Evolutionary conservation across 2,797 vertebrate species (phyloP), one percentile per base, ranked within the genome.

Genomic region (Rhinophrynus dorsalis): DNA sequence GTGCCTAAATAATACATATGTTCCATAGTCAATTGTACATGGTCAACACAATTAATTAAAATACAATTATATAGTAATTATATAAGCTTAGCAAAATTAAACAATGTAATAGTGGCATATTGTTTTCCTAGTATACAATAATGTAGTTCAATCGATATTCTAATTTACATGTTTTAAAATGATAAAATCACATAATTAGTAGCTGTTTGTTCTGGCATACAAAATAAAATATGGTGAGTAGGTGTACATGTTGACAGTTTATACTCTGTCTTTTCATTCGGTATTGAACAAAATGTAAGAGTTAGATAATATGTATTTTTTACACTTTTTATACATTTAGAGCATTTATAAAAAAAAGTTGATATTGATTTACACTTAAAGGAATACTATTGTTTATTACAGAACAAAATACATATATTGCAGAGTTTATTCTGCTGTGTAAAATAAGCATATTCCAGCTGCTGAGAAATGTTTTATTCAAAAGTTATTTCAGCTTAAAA

Each of bases 141-240:
- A 24, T 26, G 8, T 26, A 24, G 12, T 12, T 24, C 18, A 21
- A 9, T 21, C 7, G 10, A 4, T 10, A 1, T 50, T 30, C 26
- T 52, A 17, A 52, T 52, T 52, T 52, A 29, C 50, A 30, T 29
- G 13, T 29, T 52, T 17, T 29, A 15, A 30, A 29, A 30, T 27
- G 18, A 45, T 45, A 45, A 20, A 12, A 17, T 37, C 12, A 1
- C 27, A 15, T 24, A 15, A 50, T 63, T 75, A 24, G 37, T 37
- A 55, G 48, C 44, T 50, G 51, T 69, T 60, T 69, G 67, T 69
- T 69, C 47, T 52, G 57, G 67, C 56, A 33, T 23, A 17, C 12
- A 40, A 27, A n/a, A 17, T 37, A 29, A 40, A 68, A 37, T 47
- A 58, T 59, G 57, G 67, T 32, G 47, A 61, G 67, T 52, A 32